Percentiles rank a stretch among this genome's conserved stretches.
Evolutionary conservation across 2,888 invertebrate genomes (phyloP).

Genomic region (Cephus pygmeus): DNA sequence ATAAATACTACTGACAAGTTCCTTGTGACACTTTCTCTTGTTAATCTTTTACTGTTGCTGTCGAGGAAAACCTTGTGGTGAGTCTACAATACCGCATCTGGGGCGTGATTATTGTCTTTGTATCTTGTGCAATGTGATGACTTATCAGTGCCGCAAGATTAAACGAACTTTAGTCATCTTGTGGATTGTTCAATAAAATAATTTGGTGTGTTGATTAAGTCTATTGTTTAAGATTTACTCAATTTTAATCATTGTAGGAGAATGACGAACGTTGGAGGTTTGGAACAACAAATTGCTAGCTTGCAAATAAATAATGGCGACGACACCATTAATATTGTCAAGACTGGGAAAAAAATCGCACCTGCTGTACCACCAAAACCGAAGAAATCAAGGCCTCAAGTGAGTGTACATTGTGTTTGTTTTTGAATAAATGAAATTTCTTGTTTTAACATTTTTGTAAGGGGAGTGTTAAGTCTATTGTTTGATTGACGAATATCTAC

Average conservation of each 20-base stretch:
- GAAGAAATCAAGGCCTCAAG: conserved; percentile 72
- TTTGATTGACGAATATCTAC: not conserved
- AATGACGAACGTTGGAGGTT: conserved; percentile 70
- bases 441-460: not conserved
- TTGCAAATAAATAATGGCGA: conserved; percentile 72
- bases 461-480: not conserved
- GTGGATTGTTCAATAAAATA: not conserved
- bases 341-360: conserved; percentile 73
- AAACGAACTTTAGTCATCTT: not conserved
- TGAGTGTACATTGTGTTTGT: conserved; percentile 43
- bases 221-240: not conserved
- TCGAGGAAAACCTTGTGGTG: not conserved
- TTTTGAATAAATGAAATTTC: conserved; percentile 3
- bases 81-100: not conserved
- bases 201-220: not conserved
- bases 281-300: conserved; percentile 79
- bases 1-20: not conserved
- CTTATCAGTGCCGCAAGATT: not conserved
- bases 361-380: conserved; percentile 87
- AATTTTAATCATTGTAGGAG: conserved; percentile 17
- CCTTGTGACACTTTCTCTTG: not conserved
- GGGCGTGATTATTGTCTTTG: not conserved
- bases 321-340: conserved; percentile 56
- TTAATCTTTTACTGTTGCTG: not conserved
- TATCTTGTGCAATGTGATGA: not conserved